phyloP scores from a whole-genome alignment of 92 coral and sea anemone species.

The Isaurus tuberculatus region DNA sequence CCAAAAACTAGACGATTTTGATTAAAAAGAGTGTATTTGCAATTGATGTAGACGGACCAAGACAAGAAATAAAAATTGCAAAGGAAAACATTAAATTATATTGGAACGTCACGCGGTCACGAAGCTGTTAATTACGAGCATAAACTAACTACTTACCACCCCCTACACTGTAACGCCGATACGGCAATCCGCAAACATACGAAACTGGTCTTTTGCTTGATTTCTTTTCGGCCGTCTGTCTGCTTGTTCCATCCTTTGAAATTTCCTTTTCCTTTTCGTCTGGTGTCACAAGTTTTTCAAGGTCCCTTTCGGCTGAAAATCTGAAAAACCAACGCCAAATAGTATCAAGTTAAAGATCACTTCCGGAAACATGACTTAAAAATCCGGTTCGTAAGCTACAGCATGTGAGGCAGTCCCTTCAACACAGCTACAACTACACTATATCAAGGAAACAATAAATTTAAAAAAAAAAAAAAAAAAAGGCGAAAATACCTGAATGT shows the following conservation, averaged over 20 bases:
- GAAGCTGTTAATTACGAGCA: background rate
- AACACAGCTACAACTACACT: too few relatives aligned
- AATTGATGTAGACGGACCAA: too few relatives aligned
- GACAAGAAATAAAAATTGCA: too few relatives aligned
- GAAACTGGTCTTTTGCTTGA: constrained; percentile 56
- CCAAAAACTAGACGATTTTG: too few relatives aligned
- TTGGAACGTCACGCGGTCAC: background rate
- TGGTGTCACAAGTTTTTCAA: constrained; percentile 8
- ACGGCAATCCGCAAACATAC: constrained; percentile 72
- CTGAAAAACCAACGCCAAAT: constrained; percentile 40
- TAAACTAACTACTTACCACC: constrained; percentile 70
- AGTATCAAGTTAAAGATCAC: background rate
- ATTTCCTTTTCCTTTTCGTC: constrained; percentile 17
- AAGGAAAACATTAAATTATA: background rate
- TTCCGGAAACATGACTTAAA: background rate
- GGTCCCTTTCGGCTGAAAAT: constrained; percentile 71
- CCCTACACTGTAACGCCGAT: constrained; percentile 65
- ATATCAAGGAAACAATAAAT: too few relatives aligned
- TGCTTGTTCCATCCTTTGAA: constrained; percentile 5
- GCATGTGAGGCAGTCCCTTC: too few relatives aligned
- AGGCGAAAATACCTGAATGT: too few relatives aligned
- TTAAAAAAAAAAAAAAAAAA: too few relatives aligned
- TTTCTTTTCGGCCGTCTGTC: constrained; percentile 35
- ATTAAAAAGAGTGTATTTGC: too few relatives aligned
- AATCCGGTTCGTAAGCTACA: background rate